Evolutionary conservation across 2,113 vertebrate species (phyloP).

Genomic region (Regulus satrapa): DNA sequence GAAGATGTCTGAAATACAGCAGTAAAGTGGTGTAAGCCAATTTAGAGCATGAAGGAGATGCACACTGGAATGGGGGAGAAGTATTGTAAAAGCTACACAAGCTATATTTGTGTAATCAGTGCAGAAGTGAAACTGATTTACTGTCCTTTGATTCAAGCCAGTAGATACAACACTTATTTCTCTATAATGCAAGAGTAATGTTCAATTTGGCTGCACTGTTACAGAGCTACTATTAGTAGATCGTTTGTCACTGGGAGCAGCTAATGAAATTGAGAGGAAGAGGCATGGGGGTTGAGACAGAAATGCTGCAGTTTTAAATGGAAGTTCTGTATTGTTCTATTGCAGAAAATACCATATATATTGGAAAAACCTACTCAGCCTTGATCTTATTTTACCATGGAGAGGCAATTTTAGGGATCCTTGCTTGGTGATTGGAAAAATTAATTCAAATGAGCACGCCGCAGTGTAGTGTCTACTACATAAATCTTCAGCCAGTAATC

Average conservation of each 20-base stretch:
- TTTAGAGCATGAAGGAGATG: neutral
- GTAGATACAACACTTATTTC: neutral
- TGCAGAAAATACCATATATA: neutral
- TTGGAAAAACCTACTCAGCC: neutral
- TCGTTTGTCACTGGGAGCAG: neutral
- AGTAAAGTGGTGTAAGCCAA: neutral
- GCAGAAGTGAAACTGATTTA: neutral
- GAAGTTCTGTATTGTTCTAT: neutral
- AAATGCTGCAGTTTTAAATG: neutral
- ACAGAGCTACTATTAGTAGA: neutral
- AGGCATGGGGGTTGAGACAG: neutral
- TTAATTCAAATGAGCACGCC: neutral
- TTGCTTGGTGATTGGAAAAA: neutral
- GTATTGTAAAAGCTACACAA: neutral
- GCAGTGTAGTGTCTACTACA: neutral
- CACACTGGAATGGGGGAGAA: neutral
- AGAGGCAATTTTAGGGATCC: neutral
- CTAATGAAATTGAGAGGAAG: neutral
- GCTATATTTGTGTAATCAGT: neutral
- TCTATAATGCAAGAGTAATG: neutral
- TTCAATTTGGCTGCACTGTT: neutral
- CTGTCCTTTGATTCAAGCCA: neutral
- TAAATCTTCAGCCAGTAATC: conserved; percentile 10
- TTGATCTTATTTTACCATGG: neutral
- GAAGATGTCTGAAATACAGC: neutral